Evolutionary conservation across 2,797 vertebrate species (phyloP), one percentile per base, ranked within the genome.

Genomic region (Mionectes olivaceus): DNA sequence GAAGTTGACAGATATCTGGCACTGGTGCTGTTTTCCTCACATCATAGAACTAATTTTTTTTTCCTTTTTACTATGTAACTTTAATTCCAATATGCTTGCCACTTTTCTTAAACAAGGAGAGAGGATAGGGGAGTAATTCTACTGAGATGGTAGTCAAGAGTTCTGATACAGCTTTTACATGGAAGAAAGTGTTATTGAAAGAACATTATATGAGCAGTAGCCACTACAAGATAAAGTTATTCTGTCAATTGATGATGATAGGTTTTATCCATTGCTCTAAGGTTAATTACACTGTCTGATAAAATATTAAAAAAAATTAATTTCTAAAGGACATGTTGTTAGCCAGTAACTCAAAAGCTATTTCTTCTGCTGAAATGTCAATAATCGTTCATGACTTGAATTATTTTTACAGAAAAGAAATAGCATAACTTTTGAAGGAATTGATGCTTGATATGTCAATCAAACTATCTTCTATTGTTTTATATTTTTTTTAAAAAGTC

Each of bases 361-460:
- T 97, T 97, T 97, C 81, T 95, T 97, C 75, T 96, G 56, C 87
- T 95, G 91, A 97, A 97, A 97, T 97, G 95, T 95, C 96, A 97
- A 95, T 97, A 97, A 92, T 61, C 80, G 97, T 96, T 97, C 83
- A 95, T 81, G 68, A 68, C 75, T 96, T 90, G 37, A 49, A 94
- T 94, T 96, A 93, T 95, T 96, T 96, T 91, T 88, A 41, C 50
- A 93, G 86, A 96, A 97, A 94, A 93, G 82, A 97, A 83, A 82
- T 69, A 35, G 28, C 93, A 95, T 93, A 4, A 2, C 43, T 94
- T 97, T 93, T 90, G 95, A 92, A 94, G 41, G 25, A 81, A 67
- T 12, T 5, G 0, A 11, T 89, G 30, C 32, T 84, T 92, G 50
- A 94, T 93, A 60, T 80, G 64, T 53, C 67, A 94, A 46, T 95